Base-by-base conservation (phyloP, 1,140 invertebrate genomes). In the Drosophila gunungcola region DNA sequence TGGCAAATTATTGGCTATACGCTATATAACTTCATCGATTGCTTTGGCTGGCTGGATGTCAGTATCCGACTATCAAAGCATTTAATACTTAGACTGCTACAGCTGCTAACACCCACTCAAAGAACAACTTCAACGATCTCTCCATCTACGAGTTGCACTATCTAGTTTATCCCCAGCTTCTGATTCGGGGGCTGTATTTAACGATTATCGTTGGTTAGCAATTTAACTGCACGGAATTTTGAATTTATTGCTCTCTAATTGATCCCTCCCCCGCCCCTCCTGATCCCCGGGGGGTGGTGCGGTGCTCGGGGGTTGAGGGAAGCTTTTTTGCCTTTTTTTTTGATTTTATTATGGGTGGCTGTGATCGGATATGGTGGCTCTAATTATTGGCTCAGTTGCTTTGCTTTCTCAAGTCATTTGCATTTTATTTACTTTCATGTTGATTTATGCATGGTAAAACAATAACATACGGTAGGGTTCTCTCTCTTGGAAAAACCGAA, bases 101-200 rank as follows among this genome's bases (percentile, higher is more conserved):
- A 62, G 72, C 65, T 81, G 46, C 64, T 81, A 70, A 64, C 61
- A 88, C 73, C 79, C 74, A 74, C 58, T 57, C 43, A 43, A 63
- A 36, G 29, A 53, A 67, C 42, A 49, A 39, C 57, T 82, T 55
- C 38, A 53, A 74, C 57, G 42, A 48, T 61, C 54, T 55, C 43
- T 73, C 39, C 52, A 63, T 51, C 79, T 81, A 77, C 25, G 7
- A 51, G 49, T 80, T 55, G 68, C 68, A 72, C 68, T 72, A 70
- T 56, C 68, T 70, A 72, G 21, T 27, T 65, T 34, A 57, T 13
- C 51, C 64, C 68, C 52, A 16, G 27, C 11, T 38, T 70, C 65
- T 49, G 64, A 25, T 6, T 5, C 11, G 39, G 60, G 60, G 51
- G 39, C 60, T 63, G 16, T n/a, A 13, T 68, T 57, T 48, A 46